Evolutionary conservation across 2,888 invertebrate genomes (phyloP), one percentile per base, ranked within the genome.

Genomic region (Drosophila aldrichi): DNA sequence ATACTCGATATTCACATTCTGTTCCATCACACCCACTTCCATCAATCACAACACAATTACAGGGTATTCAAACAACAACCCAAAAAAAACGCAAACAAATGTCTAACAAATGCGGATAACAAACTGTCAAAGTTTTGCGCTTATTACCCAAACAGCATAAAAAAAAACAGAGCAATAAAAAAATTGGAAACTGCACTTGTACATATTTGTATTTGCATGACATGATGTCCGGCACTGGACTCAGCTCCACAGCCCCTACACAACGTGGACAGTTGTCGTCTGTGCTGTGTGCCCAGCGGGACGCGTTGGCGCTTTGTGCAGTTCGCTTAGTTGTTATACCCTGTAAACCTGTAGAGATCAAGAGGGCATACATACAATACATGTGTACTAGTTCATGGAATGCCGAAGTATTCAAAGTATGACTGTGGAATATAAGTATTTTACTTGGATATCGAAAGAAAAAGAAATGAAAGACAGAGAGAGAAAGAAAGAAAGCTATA

Each of bases 71-170:
- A 20, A 25, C n/a, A n/a, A n/a, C n/a, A n/a, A n/a, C n/a, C n/a
- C n/a, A n/a, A 40, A 25, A 46, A 16, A 38, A 20, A 20, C 12
- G 52, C 29, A 59, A 73, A 74, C 57, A 70, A 77, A 69, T 72
- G 66, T 72, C 69, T 73, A 80, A 66, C 83, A 89, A 89, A 84
- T 88, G 74, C 77, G 90, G 90, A 91, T 90, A 91, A 89, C 91
- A 90, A 91, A 87, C 89, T 90, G 91, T 90, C 91, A 90, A 91
- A 91, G 84, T 82, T 90, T 76, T 78, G 79, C 81, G 83, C 81
- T 83, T 84, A 84, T 87, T 89, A 89, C 89, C 75, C 84, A 79
- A 69, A 48, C 73, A 73, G 67, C 48, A 43, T 43, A 61, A 25
- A 55, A 61, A 25, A 55, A 41, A 52, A 40, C 14, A 59, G 48